A percentile compares a stretch with the other conserved stretches of the same genome.
phyloP scores from a whole-genome alignment of 2,797 vertebrate species.

The Gambusia yucatana region DNA sequence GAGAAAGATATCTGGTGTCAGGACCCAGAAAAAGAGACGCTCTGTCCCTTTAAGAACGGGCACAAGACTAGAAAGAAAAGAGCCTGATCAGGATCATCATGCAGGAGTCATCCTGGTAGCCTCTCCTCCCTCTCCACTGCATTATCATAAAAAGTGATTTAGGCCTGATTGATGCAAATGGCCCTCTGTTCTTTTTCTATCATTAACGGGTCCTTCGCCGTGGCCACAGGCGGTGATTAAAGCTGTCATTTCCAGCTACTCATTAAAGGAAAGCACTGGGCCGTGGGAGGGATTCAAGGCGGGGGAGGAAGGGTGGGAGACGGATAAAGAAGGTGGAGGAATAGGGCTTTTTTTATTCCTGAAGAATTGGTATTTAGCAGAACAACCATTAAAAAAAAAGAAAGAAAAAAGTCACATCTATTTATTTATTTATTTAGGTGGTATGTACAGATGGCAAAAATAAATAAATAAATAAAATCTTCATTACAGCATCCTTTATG shows the following conservation, averaged over 20 bases:
- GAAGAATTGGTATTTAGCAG: slow-evolving; percentile 52
- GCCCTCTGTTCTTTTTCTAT: slow-evolving; percentile 97
- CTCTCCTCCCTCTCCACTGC: slow-evolving; percentile 87
- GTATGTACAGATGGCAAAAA: slow-evolving; percentile 33
- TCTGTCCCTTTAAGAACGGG: slow-evolving; percentile 57
- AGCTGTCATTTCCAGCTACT: slow-evolving; percentile 99
- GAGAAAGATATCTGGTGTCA: not conserved
- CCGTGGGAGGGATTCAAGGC: slow-evolving; percentile 84
- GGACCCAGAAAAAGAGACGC: slow-evolving; percentile 1
- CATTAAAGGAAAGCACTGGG: slow-evolving; percentile 92
- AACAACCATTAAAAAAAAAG: slow-evolving; percentile 44
- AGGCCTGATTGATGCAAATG: slow-evolving; percentile 99
- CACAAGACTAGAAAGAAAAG: slow-evolving; percentile 37
- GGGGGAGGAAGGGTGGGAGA: slow-evolving; percentile 57
- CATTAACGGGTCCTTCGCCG: slow-evolving; percentile 95
- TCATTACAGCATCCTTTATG: slow-evolving; percentile 62
- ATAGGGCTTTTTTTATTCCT: slow-evolving; percentile 64
- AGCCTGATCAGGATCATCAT: slow-evolving; percentile 82
- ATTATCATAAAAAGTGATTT: slow-evolving; percentile 99
- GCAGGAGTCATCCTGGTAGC: slow-evolving; percentile 90
- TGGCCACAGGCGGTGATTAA: slow-evolving; percentile 99
- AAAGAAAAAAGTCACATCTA: slow-evolving; percentile 33
- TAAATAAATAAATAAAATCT: slow-evolving; percentile 1
- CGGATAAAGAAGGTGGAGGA: slow-evolving; percentile 76
- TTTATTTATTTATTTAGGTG: slow-evolving; percentile 32